These are phyloP conservation scores for Pelosia muscerda DNA, from an alignment of 2,888 invertebrate species.

Conservation along the genomic window DNA sequence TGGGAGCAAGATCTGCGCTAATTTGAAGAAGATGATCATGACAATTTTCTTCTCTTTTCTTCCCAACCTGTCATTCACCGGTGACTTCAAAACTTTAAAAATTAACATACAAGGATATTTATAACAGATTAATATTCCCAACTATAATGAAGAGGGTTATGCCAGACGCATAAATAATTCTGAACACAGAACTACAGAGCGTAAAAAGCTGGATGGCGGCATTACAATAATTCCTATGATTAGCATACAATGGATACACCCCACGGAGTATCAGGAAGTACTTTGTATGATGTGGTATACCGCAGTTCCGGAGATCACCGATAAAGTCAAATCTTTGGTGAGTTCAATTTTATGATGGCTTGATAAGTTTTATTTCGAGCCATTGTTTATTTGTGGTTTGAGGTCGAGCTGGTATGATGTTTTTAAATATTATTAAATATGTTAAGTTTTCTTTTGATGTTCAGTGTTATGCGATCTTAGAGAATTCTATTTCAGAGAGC, in stretches of 20 bases:
- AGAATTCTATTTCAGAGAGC: neutral
- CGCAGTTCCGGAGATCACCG: slow-evolving; percentile 38
- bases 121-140: neutral
- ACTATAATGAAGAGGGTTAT: slow-evolving; percentile 3
- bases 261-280: slow-evolving; percentile 28
- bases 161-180: slow-evolving; percentile 23
- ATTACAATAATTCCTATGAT: slow-evolving; percentile 36
- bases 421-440: neutral
- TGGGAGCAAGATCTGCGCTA: no score
- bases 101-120: neutral
- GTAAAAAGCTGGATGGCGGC: slow-evolving; percentile 36
- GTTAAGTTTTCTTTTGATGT: neutral
- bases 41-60: no score
- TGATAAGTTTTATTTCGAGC: neutral
- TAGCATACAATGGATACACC: slow-evolving; percentile 47
- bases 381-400: slow-evolving; percentile 5
- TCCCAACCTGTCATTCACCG: no score
- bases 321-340: slow-evolving; percentile 6
- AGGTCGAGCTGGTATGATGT: neutral
- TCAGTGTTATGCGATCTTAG: neutral
- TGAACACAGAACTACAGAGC: slow-evolving; percentile 38
- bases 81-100: neutral
- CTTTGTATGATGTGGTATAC: slow-evolving; percentile 25
- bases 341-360: slow-evolving; percentile 5
- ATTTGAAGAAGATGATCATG: no score